Base-by-base conservation (phyloP, 2,888 invertebrate species). In the Acanthosepion lycidas region DNA sequence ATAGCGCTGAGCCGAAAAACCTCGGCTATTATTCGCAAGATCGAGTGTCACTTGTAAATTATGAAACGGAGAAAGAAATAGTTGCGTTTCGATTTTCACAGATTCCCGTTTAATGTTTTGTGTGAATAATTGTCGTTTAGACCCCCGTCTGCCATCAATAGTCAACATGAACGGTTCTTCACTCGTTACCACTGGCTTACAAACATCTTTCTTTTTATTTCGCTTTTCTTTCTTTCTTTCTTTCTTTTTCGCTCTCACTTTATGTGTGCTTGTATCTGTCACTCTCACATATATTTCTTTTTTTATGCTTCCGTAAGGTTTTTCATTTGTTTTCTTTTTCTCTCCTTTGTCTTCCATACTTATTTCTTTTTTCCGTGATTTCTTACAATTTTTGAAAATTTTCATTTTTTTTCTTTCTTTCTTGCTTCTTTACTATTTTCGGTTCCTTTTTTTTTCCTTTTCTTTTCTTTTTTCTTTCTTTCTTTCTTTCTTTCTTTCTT, bases 41-140 rank as follows among this genome's bases (percentile, higher is more conserved):
- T 78, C 78, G n/a, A 78, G n/a, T 78, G n/a, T 78, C 78, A 78
- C n/a, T 78, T 78, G 78, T 78, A 78, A 78, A 78, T 78, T 78
- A 78, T 78, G n/a, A 12, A n/a, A 33, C n/a, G 15, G 78, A 78
- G n/a, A 78, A 15, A 33, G 78, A 78, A 23, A 33, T 3, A n/a
- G n/a, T 78, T n/a, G 15, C n/a, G 78, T 78, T 78, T 33, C n/a
- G 78, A n/a, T n/a, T 78, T 78, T 23, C 78, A 0, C 18, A 12
- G n/a, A n/a, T 78, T 15, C 9, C 78, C n/a, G 12, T 78, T 33
- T 4, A 42, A 78, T 3, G 78, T 78, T 78, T 78, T 78, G 78
- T 78, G 15, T 78, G 78, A 15, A 78, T n/a, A 78, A n/a, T 12
- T 9, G 15, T 78, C 78, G 78, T 3, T 78, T 78, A 78, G 78